Evolutionary conservation across 1,140 invertebrate species (phyloP).

Genomic region (Drosophila nebulosa): DNA sequence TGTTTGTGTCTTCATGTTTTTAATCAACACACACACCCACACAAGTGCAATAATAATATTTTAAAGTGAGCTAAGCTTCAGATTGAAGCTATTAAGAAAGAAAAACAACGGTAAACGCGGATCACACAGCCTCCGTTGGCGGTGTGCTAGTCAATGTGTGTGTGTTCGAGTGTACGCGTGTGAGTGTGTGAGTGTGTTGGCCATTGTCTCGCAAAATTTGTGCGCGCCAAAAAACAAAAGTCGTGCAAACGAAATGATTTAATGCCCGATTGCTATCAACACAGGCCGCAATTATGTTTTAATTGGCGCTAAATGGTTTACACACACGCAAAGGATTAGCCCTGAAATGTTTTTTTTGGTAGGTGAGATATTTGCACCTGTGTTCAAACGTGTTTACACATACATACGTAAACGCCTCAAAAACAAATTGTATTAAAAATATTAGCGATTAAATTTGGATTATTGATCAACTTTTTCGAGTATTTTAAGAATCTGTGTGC

Average conservation of each 20-base stretch:
- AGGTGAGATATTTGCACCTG: conserved; percentile 27
- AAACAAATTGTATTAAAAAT: not conserved
- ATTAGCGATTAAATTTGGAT: too few species aligned
- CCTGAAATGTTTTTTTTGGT: conserved; percentile 9
- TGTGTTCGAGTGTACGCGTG: not conserved
- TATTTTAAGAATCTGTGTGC: too few species aligned
- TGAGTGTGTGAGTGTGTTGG: not conserved
- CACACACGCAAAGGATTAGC: conserved; percentile 55
- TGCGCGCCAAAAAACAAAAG: conserved; percentile 13
- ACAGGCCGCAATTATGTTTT: conserved; percentile 73
- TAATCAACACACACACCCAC: conserved; percentile 1
- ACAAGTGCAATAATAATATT: conserved; percentile 11
- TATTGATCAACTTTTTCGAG: too few species aligned
- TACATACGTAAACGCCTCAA: not conserved
- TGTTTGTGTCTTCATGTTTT: not conserved
- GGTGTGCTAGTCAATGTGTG: not conserved
- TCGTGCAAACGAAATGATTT: conserved; percentile 53
- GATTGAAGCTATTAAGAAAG: conserved; percentile 2
- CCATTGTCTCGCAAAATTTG: conserved; percentile 40
- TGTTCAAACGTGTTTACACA: not conserved
- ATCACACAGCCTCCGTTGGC: not conserved
- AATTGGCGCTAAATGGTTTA: conserved; percentile 72
- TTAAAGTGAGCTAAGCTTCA: conserved; percentile 4
- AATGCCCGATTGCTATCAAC: conserved; percentile 63
- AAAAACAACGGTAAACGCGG: not conserved